These are phyloP conservation scores for Glareola pratincola DNA, from an alignment of 2,113 vertebrate genomes.

Conservation along the genomic window DNA sequence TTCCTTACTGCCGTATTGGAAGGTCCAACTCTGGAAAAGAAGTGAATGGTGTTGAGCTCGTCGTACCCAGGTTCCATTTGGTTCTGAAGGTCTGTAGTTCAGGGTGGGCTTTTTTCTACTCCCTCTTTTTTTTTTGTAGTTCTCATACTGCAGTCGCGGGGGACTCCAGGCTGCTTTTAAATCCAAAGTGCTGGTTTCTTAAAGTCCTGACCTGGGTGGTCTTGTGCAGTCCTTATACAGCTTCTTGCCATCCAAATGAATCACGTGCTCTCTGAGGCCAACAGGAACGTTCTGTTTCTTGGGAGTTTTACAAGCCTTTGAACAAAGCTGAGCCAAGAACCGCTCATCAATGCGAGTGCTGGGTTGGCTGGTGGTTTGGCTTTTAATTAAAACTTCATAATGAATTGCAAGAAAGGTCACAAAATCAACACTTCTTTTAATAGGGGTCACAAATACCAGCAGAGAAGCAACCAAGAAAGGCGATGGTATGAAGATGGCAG, in stretches of 20 bases:
- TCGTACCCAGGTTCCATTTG: not conserved
- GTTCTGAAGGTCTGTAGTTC: not conserved
- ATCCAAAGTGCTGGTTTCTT: not conserved
- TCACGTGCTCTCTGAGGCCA: not conserved
- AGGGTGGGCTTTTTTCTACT: not conserved
- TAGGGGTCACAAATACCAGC: not conserved
- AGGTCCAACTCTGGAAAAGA: not conserved
- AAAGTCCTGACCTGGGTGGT: not conserved
- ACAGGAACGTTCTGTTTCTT: not conserved
- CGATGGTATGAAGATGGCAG: accelerated
- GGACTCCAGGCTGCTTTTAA: not conserved
- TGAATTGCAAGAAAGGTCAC: not conserved
- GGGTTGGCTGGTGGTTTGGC: no score
- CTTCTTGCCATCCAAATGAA: not conserved
- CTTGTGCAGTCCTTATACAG: not conserved
- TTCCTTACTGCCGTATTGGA: not conserved
- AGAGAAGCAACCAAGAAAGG: not conserved
- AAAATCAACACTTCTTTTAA: not conserved
- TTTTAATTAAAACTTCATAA: not conserved
- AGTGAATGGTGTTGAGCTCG: not conserved
- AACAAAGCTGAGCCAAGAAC: not conserved
- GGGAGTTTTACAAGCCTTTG: not conserved
- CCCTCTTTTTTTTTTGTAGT: not conserved
- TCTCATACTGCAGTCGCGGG: not conserved
- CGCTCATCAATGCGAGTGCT: not conserved